Evolutionary conservation across 2,113 vertebrate genomes (phyloP).

Genomic region (Phoenicopterus ruber): DNA sequence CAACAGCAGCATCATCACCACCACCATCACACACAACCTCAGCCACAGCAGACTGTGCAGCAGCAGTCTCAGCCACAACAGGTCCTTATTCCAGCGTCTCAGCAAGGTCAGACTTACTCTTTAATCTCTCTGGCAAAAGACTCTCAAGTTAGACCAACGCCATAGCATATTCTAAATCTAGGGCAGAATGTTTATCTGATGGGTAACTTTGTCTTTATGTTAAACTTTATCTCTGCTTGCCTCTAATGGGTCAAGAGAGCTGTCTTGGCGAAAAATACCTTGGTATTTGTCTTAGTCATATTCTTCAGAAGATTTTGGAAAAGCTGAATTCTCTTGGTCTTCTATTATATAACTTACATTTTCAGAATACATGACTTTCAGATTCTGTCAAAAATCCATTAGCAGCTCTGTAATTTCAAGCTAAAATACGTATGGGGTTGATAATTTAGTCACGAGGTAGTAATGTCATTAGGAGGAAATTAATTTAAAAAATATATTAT

Average conservation of each 20-base stretch:
- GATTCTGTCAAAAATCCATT: neutral
- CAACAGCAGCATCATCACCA: conserved; percentile 81
- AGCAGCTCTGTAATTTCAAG: neutral
- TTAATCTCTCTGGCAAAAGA: neutral
- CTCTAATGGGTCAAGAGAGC: neutral
- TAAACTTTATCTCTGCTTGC: neutral
- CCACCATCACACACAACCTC: conserved; percentile 74
- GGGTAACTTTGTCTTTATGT: neutral
- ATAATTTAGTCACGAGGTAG: neutral
- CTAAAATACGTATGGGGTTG: neutral
- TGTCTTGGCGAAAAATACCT: neutral
- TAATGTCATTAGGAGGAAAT: neutral
- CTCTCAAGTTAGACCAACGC: neutral
- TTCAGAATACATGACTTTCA: neutral
- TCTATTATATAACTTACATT: neutral
- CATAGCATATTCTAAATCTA: neutral
- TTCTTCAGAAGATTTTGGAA: neutral
- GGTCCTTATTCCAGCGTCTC: conserved; percentile 88
- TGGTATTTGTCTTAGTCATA: neutral
- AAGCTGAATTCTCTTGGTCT: neutral
- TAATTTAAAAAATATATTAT: neutral
- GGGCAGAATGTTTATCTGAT: neutral
- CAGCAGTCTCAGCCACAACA: conserved; percentile 76
- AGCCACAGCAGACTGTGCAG: conserved; percentile 70
- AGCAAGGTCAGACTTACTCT: conserved; percentile 81